Base-by-base conservation (phyloP, 2,797 vertebrate genomes). In the Moxostoma hubbsi region DNA sequence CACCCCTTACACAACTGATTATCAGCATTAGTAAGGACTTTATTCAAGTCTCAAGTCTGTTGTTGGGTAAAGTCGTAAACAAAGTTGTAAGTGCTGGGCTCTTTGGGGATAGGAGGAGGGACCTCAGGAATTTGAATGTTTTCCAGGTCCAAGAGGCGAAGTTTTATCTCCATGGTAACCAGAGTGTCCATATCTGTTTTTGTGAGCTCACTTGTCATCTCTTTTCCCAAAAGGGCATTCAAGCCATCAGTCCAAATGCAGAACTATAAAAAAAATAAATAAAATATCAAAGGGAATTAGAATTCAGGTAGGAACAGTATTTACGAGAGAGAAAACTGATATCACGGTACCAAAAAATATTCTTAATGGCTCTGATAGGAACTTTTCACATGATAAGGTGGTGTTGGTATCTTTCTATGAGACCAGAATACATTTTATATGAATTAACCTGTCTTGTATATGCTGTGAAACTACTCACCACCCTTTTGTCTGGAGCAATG, bases 131-230 rank as follows among this genome's bases (percentile, higher is more conserved):
- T 95, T 87, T 95, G 94, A 86, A 96, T 94, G 86, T 95, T 96
- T 82, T 96, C 95, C 75, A 96, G 86, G 87, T 96, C 95, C 43
- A 96, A 92, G 73, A 96, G 94, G 69, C 95, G 95, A 4, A 96
- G 93, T 86, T 96, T 96, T 86, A 96, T 95, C 87, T 96, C 95
- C 95, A 96, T 96, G 89, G 93, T 95, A 84, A 96, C 93, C 84
- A 96, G 89, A 0, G 94, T 96, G 86, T 96, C 95, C 67, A 95
- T 82, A 87, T 96, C 95, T 0, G 94, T 94, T 79, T 93, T 90
- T 0, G 95, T 95, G 67, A 95, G 93, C 9, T 96, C 95, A 49
- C 95, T 96, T 88, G 94, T 89, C 95, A 96, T 96, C 85, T 96
- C 95, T 77, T 95, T 95, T 70, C 95, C 95, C 62, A 95, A 92